Percentiles rank a stretch among this genome's conserved stretches.
Evolutionary conservation across 1,140 invertebrate genomes (phyloP).

Genomic region (Aporrectodea caliginosa): DNA sequence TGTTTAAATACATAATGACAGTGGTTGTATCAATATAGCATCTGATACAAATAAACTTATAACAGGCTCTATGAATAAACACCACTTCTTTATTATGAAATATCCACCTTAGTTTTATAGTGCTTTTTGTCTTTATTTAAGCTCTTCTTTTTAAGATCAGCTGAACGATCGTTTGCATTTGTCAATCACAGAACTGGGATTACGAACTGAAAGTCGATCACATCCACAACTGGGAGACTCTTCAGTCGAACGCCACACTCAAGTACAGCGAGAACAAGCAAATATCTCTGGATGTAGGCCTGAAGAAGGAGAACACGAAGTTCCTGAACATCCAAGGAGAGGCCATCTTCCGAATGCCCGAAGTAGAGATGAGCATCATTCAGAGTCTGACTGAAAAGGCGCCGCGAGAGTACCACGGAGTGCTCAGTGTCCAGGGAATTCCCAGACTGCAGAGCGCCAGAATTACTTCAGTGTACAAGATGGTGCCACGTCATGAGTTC

Average conservation of each 20-base stretch:
- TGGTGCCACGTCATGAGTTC: conserved; percentile 14
- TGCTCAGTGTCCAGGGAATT: conserved; percentile 26
- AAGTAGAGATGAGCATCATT: conserved; percentile 30
- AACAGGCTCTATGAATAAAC: too few species aligned
- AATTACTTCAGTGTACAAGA: conserved; percentile 16
- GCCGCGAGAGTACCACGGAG: conserved; percentile 26
- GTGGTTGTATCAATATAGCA: too few species aligned
- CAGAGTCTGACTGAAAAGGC: conserved; percentile 23
- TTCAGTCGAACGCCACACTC: conserved; percentile 27
- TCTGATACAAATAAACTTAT: too few species aligned
- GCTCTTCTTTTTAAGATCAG: too few species aligned
- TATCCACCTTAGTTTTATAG: too few species aligned
- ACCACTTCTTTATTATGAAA: too few species aligned
- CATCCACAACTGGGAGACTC: conserved; percentile 20
- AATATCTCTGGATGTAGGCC: conserved; percentile 17
- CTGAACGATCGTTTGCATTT: not conserved
- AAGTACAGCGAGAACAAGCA: conserved; percentile 29
- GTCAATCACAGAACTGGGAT: conserved; percentile 24
- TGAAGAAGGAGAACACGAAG: conserved; percentile 27
- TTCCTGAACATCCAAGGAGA: conserved; percentile 23
- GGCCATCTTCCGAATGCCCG: conserved; percentile 36
- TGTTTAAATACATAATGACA: too few species aligned
- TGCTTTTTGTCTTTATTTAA: too few species aligned
- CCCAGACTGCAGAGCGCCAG: not conserved
- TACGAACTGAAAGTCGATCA: conserved; percentile 26